Evolutionary conservation across 2,113 vertebrate species (phyloP), one percentile per base, ranked within the genome.

Genomic region (Glaucomys volans): DNA sequence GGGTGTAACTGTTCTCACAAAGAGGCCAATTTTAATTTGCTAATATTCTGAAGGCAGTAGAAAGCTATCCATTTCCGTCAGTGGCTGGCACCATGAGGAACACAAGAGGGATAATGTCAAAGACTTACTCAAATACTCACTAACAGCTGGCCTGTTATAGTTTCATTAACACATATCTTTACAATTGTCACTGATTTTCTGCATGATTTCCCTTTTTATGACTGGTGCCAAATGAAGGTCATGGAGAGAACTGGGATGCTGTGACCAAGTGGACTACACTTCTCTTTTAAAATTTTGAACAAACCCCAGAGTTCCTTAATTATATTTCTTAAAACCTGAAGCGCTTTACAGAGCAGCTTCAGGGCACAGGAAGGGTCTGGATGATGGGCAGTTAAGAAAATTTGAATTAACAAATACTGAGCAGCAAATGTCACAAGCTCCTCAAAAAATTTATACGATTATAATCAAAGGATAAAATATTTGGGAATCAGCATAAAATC

Each of bases 391-490:
- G n/a, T 90, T 83, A 76, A 85, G 50, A 94, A 96, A 85, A 89
- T 71, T 9, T 89, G 22, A 95, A 81, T 93, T n/a, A 62, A 90
- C 54, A 30, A 94, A 72, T 88, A 74, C 9, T 69, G 12, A 87
- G 84, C 9, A 83, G 69, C 30, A 95, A 71, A 75, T 50, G 35
- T 42, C 83, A 89, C 0, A 59, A 71, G 17, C 24, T 90, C 79
- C 94, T 90, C 37, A 8, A 86, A 95, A 95, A 59, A 64, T 42
- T 10, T 82, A 86, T 1, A 40, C 75, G n/a, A 52, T 32, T 89
- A 69, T 71, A 95, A 79, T 66, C 88, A 79, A 93, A 90, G 59
- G 32, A 91, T 67, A 91, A 93, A 94, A 71, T 88, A 94, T 47
- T 71, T 72, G 26, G 52, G 28, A 90, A 74, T 86, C 16, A 76